Conservation (phyloP, 1,140 invertebrate species). For the roundworm (Caenorhabditis elegans) region DNA sequence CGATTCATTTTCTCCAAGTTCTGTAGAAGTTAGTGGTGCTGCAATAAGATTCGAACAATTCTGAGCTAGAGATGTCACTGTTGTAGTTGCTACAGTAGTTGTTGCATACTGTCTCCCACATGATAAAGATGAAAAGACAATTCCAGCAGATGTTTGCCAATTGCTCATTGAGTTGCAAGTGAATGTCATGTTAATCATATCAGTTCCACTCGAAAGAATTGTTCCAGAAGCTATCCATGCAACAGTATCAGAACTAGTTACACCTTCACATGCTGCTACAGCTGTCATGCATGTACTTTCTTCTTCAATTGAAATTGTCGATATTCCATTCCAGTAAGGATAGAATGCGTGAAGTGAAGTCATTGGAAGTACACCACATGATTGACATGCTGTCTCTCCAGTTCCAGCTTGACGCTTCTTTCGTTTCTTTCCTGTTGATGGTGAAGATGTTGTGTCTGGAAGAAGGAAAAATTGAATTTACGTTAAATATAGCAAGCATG, state of each 20-base stretch:
- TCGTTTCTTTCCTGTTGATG: neutral
- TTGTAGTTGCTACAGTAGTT: neutral
- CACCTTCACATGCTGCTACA: neutral
- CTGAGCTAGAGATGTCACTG: neutral
- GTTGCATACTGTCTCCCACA: slow-evolving; percentile 14
- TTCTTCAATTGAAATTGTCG: neutral
- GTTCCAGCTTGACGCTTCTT: slow-evolving; percentile 2
- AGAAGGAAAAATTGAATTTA: neutral
- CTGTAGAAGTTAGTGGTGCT: neutral
- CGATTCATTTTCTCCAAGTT: neutral
- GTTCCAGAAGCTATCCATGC: slow-evolving; percentile 18
- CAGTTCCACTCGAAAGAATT: neutral
- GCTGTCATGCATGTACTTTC: neutral
- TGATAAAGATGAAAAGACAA: neutral
- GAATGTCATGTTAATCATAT: slow-evolving; percentile 15
- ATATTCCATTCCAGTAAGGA: neutral
- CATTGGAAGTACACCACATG: neutral
- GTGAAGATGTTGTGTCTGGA: neutral
- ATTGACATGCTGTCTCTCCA: neutral
- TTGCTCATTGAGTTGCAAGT: slow-evolving; percentile 4
- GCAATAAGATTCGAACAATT: slow-evolving; percentile 1
- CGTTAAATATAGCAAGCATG: too few relatives aligned
- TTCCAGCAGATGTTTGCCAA: neutral
- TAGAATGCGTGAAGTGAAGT: neutral
- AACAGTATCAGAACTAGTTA: neutral